phyloP scores from a whole-genome alignment of 37 sponge, comb jelly and placozoan genomes.

The Cliona cf. orientalis region DNA sequence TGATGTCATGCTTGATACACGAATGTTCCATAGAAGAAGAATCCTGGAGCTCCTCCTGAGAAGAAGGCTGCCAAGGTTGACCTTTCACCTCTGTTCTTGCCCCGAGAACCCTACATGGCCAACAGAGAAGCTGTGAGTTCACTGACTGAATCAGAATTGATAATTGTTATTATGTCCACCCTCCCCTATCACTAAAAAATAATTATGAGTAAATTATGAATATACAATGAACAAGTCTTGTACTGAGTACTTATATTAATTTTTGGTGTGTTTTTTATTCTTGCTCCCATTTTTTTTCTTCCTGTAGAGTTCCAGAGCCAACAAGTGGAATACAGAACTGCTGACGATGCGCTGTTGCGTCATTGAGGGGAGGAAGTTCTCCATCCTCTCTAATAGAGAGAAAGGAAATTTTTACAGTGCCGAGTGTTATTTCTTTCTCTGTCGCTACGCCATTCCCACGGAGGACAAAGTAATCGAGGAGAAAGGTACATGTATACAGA shows the following conservation, averaged over 20 bases:
- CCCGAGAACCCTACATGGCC: constrained; percentile 71
- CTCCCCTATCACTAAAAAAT: too few relatives aligned
- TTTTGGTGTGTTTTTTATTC: neutral
- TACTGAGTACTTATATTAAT: neutral
- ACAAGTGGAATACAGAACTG: constrained; percentile 37
- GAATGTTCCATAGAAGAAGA: constrained; percentile 13
- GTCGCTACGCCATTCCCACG: constrained; percentile 66
- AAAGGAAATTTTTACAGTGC: constrained; percentile 85
- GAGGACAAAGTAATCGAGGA: constrained; percentile 50
- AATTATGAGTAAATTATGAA: too few relatives aligned
- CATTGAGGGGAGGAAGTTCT: constrained; percentile 88
- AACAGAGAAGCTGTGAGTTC: constrained; percentile 80
- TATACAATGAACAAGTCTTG: neutral
- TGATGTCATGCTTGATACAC: constrained; percentile 3
- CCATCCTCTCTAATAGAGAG: constrained; percentile 82
- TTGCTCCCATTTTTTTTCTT: neutral
- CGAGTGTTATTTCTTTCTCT: constrained; percentile 94
- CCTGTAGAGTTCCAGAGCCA: neutral
- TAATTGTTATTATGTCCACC: neutral
- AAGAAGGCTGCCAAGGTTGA: constrained; percentile 85
- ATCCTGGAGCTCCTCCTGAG: constrained; percentile 22
- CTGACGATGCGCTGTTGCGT: constrained; percentile 85
- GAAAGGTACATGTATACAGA: constrained; percentile 12
- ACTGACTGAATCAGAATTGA: neutral
- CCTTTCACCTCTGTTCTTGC: constrained; percentile 81